phyloP scores from a whole-genome alignment of 2,797 vertebrate genomes.

The Tapirus indicus region DNA sequence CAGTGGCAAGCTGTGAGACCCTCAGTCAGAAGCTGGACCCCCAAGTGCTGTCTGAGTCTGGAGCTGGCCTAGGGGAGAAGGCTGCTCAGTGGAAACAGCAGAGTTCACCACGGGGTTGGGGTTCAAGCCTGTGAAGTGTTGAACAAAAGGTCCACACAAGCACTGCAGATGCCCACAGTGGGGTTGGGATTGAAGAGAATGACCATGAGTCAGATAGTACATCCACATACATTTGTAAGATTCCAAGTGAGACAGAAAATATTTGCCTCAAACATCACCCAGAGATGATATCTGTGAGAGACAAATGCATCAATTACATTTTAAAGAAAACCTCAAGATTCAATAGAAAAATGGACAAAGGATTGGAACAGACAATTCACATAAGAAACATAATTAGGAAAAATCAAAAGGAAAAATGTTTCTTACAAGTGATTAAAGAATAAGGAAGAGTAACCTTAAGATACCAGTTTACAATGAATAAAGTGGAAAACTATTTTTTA shows the following conservation, averaged over 20 bases:
- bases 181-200: not conserved
- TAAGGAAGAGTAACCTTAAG: not conserved
- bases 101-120: not conserved
- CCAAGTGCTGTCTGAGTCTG: too few relatives aligned
- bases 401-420: not conserved
- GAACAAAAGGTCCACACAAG: not conserved
- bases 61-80: not conserved
- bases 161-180: not conserved
- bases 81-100: not conserved
- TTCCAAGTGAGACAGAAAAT: not conserved
- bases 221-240: not conserved
- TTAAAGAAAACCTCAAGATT: not conserved
- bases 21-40: not conserved
- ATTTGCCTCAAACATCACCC: not conserved
- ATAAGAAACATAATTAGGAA: slow-evolving; percentile 10
- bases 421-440: not conserved
- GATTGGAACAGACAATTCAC: not conserved
- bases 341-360: not conserved
- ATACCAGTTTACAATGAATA: not conserved
- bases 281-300: not conserved
- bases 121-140: not conserved
- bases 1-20: not conserved
- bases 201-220: not conserved
- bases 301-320: not conserved
- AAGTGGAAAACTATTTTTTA: not conserved